Base-by-base conservation (phyloP, 2,888 invertebrate species). In the Aphrophora alni region DNA sequence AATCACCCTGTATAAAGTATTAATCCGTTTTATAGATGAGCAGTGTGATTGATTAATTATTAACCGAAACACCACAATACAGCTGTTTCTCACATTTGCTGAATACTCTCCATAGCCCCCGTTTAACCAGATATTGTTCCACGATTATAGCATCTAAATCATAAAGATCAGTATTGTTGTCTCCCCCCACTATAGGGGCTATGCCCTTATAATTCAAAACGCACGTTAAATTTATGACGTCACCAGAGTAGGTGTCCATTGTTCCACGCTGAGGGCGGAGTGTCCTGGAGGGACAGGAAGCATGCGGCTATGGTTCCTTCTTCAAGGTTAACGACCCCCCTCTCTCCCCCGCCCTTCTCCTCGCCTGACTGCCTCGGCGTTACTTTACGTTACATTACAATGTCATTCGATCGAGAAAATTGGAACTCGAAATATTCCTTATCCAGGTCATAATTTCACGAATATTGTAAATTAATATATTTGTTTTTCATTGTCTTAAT, bases 181-280 rank as follows among this genome's bases (percentile, higher is more conserved):
- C 59, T 59, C 59, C 59, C 44, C n/a, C 59, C 59, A 21, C 59
- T n/a, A 59, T 59, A 59, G 21, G 21, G 59, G 59, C 59, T 59
- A 21, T 59, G 59, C 59, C 59, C 59, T 59, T 59, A 59, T 59
- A 59, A 59, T 59, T 59, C 59, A 59, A 59, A 59, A 21, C 59
- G 10, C 21, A 59, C 1, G 59, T 21, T 44, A 12, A 44, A 59
- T 59, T 59, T 59, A 59, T 59, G 59, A 59, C 59, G 21, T 59
- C 59, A 59, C 21, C 59, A 44, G 59, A 21, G 59, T 59, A 21
- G 59, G 59, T 21, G 59, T 59, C 21, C 21, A 59, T 59, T 59
- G 59, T 59, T 59, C 59, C 21, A 21, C 10, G 21, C 59, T 14
- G 59, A 59, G 59, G 59, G 59, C 59, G 59, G 59, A 5, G 21